Evolutionary conservation across 53 echinoderm and acorn worm species (phyloP), one percentile per base, ranked within the genome.

Genomic region (Hippasteria phrygiana): DNA sequence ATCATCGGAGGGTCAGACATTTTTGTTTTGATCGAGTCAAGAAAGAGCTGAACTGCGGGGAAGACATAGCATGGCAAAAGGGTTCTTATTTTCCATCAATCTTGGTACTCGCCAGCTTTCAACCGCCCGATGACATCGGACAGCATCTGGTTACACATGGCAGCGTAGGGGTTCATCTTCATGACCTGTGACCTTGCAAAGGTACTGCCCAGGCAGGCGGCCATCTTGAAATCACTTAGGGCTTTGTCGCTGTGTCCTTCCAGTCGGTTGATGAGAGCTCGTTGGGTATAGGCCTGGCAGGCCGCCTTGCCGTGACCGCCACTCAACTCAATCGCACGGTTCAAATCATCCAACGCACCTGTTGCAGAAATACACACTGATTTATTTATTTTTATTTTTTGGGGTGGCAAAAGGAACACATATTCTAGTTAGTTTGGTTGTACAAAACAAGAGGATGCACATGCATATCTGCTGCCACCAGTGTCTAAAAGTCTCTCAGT

Each of bases 101-200:
- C 91, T 18, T 73, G 55, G 51, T 73, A 88, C 32, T 97, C 90
- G 26, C 95, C 97, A 1, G 80, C 73, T 37, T 79, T 87, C 46
- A 97, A 53, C 33, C 93, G 75, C 4, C 91, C 87, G 10, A 97
- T 94, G 62, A 97, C 98, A 28, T 96, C 96, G 3, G 91, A 28
- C 43, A 97, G 71, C 98, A 97, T 97, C 79, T 97, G 91, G 77
- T 97, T 97, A 77, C 98, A 97, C 98, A 97, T 96, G 71, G 98
- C 98, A 20, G 98, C 94, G 43, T 97, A 97, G 1, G 98, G 98
- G 31, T 97, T 97, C 91, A 97, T 91, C 73, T 90, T 89, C 7
- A 97, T 91, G 18, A 97, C 95, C 92, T 97, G 98, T 9, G 91
- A 65, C 32, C 83, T 92, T n/a, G 97, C 95, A 55, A 97, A 97